These are phyloP conservation scores for Epizoanthus rinbou DNA, from an alignment of 92 coral and sea anemone genomes.

Conservation along the genomic window DNA sequence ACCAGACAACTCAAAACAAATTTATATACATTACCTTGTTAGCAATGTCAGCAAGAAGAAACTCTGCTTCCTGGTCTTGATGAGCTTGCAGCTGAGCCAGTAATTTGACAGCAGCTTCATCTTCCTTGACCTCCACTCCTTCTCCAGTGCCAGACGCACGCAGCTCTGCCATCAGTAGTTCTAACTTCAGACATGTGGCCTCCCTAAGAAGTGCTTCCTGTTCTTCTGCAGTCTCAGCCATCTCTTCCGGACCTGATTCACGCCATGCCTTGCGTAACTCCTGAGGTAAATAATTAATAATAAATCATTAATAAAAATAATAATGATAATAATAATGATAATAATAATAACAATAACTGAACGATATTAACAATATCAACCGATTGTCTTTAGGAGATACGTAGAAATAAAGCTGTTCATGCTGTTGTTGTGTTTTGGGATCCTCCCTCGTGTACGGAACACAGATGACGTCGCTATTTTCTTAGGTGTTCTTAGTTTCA, in stretches of 20 bases:
- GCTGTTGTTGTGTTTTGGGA: no score
- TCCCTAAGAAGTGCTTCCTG: constrained; percentile 88
- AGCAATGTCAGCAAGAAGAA: constrained; percentile 80
- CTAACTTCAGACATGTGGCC: constrained; percentile 83
- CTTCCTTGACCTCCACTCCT: constrained; percentile 58
- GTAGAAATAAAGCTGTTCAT: no score
- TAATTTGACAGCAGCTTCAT: constrained; percentile 72
- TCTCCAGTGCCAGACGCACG: constrained; percentile 54
- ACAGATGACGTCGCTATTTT: no score
- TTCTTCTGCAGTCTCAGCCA: constrained; percentile 82
- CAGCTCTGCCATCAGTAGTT: constrained; percentile 52
- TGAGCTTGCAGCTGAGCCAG: constrained; percentile 90
- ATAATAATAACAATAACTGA: no score
- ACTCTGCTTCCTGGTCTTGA: constrained; percentile 95
- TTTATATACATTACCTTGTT: no score
- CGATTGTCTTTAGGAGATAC: neutral
- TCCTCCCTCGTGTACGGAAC: no score
- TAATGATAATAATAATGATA: no score
- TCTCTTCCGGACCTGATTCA: constrained; percentile 89
- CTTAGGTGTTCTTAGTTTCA: no score
- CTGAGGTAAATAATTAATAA: constrained; percentile 31
- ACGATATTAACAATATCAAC: no score
- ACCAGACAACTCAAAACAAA: no score
- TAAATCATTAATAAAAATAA: neutral
- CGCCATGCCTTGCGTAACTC: constrained; percentile 95